Conservation (phyloP, 2,888 invertebrate genomes). For the Ditula angustiorana region DNA sequence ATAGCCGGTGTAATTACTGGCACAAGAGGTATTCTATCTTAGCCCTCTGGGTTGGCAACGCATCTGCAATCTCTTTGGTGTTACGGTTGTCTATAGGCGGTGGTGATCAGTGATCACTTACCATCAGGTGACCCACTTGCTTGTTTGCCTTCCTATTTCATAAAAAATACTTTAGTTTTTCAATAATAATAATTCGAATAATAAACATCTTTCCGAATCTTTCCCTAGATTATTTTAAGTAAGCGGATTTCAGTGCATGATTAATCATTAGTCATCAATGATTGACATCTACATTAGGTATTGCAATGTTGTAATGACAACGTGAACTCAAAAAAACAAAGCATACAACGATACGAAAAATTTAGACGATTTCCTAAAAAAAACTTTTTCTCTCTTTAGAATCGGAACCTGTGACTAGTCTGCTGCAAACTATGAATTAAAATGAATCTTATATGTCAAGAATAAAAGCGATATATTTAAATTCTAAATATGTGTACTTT, state of each 20-base stretch:
- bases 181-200: too few relatives aligned
- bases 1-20: too few relatives aligned
- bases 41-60: too few relatives aligned
- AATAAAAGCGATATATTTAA: conserved; percentile 58
- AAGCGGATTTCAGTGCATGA: background rate
- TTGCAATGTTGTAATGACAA: background rate
- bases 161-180: too few relatives aligned
- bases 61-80: too few relatives aligned
- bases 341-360: conserved; percentile 32
- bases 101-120: too few relatives aligned
- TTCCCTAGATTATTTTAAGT: background rate
- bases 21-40: too few relatives aligned
- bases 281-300: too few relatives aligned
- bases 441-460: conserved; percentile 58
- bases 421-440: conserved; percentile 20
- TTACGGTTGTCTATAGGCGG: too few relatives aligned
- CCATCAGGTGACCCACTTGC: too few relatives aligned
- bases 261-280: too few relatives aligned
- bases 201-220: background rate
- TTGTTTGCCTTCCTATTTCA: too few relatives aligned
- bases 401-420: conserved; percentile 22
- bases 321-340: background rate
- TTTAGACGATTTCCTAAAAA: conserved; percentile 19
- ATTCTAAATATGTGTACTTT: conserved; percentile 75
- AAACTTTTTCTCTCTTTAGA: conserved; percentile 25